Percentiles rank a stretch among this genome's conserved stretches.
Evolutionary conservation across 2,797 vertebrate species (phyloP).

Genomic region (Aldrovandia affinis): DNA sequence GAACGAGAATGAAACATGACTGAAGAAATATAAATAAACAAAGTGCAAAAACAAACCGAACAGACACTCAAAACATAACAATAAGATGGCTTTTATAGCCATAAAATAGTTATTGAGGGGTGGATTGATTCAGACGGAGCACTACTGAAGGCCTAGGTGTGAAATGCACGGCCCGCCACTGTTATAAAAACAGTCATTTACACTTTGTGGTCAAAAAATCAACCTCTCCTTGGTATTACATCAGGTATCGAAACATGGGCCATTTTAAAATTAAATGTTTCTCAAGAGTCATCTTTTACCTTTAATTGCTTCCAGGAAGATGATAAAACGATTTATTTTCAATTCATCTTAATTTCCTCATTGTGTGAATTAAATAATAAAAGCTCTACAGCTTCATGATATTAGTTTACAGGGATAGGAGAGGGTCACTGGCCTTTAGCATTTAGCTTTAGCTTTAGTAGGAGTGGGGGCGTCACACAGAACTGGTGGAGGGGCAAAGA

Average conservation of each 20-base stretch:
- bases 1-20: no score
- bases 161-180: no score
- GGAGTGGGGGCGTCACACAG: background rate
- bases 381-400: background rate
- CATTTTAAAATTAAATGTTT: background rate
- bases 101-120: no score
- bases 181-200: conserved; percentile 1
- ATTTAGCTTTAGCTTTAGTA: no score
- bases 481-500: background rate
- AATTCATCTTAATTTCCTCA: background rate
- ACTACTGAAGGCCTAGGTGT: no score
- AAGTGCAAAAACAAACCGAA: no score
- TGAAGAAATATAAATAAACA: no score
- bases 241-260: background rate
- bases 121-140: no score
- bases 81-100: no score
- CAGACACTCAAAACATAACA: no score
- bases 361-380: background rate
- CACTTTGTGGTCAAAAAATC: background rate
- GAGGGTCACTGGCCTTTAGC: background rate
- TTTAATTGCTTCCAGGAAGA: background rate
- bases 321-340: background rate
- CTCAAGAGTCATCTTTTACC: background rate
- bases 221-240: background rate
- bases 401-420: background rate